phyloP scores from a whole-genome alignment of 2,797 vertebrate genomes.

The Hybognathus amarus region DNA sequence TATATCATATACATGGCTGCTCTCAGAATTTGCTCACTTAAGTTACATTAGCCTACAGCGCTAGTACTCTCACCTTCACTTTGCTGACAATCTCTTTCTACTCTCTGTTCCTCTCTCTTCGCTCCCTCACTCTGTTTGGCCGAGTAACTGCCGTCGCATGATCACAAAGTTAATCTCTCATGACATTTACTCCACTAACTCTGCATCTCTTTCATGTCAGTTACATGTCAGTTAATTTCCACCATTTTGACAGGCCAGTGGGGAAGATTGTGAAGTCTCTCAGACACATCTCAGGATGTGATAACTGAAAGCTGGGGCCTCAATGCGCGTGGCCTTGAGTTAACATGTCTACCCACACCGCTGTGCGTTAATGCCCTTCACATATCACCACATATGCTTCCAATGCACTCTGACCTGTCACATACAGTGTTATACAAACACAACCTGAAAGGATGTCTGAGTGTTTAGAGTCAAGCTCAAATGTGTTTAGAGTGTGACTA shows the following conservation, averaged over 20 bases:
- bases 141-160: slow-evolving; percentile 72
- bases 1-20: background rate
- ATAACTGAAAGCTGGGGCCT: slow-evolving; percentile 62
- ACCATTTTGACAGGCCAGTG: slow-evolving; percentile 56
- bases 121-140: slow-evolving; percentile 54
- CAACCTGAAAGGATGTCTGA: background rate
- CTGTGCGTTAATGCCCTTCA: slow-evolving; percentile 56
- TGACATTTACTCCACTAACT: slow-evolving; percentile 73
- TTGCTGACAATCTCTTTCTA: slow-evolving; percentile 41
- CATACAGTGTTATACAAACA: slow-evolving; percentile 37
- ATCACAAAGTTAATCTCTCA: slow-evolving; percentile 71
- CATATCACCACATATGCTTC: slow-evolving; percentile 1
- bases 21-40: slow-evolving; percentile 1
- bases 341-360: slow-evolving; percentile 57
- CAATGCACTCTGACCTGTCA: background rate
- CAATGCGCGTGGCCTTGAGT: slow-evolving; percentile 47
- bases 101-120: background rate
- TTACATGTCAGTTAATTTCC: slow-evolving; percentile 40
- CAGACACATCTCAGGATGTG: slow-evolving; percentile 62
- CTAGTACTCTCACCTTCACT: slow-evolving; percentile 20
- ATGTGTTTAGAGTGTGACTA: slow-evolving; percentile 5
- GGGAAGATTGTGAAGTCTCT: slow-evolving; percentile 57
- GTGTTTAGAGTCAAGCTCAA: slow-evolving; percentile 20
- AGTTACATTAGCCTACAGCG: slow-evolving; percentile 8
- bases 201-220: slow-evolving; percentile 55